Percentiles rank a stretch among this genome's conserved stretches.
Conservation (phyloP, 2,888 invertebrate species). For the Melangyna quadrimaculata region DNA sequence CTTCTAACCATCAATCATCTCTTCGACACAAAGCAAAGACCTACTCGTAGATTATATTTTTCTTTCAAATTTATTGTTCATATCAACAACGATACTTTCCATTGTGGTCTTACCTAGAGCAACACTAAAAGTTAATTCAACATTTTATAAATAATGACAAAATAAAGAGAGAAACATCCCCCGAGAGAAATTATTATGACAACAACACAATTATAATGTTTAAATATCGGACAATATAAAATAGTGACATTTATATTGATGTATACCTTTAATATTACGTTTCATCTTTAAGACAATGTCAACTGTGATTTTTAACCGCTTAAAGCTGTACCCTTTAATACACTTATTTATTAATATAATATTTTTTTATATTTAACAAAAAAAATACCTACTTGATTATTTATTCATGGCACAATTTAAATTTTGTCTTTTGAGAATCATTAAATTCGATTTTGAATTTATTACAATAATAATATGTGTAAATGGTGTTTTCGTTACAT, state of each 20-base stretch:
- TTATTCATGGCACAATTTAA: conserved; percentile 15
- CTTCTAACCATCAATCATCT: conserved; percentile 29
- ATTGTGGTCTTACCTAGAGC: conserved; percentile 1
- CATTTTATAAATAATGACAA: background rate
- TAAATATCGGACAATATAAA: background rate
- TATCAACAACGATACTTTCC: conserved; percentile 9
- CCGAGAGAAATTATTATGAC: background rate
- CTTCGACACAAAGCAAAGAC: background rate
- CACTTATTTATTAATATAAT: conserved; percentile 6
- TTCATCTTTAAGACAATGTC: background rate
- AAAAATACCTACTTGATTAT: too few species aligned
- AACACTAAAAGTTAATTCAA: background rate
- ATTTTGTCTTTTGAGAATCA: background rate
- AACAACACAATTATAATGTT: background rate
- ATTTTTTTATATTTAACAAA: background rate
- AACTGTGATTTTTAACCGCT: background rate
- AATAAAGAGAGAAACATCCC: background rate
- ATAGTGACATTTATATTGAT: background rate
- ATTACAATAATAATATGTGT: background rate
- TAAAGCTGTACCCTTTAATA: conserved; percentile 8
- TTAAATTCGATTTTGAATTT: background rate
- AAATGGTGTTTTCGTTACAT: background rate
- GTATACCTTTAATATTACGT: background rate
- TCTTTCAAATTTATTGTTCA: background rate
- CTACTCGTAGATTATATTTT: background rate